Base-by-base conservation (phyloP, 2,797 vertebrate species). In the Anabacerthia variegaticeps region DNA sequence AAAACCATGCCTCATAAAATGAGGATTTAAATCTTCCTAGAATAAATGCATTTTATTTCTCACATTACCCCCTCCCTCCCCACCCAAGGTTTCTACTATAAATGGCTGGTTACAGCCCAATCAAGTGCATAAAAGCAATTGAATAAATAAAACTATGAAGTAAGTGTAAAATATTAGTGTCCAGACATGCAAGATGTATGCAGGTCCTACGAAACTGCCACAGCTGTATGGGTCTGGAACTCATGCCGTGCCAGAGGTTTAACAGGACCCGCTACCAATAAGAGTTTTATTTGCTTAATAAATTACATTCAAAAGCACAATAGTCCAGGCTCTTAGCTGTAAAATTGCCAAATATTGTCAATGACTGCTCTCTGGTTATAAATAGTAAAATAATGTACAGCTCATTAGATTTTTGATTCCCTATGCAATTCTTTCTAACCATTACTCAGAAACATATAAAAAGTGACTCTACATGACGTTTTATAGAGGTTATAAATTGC, bases 231-330 rank as follows among this genome's bases (percentile, higher is more conserved):
- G 74, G 93, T 92, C 95, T 85, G 90, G 84, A 95, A 94, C 96
- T 95, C 97, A 97, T 92, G 93, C 27, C 19, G 96, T 97, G 86
- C 96, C 90, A 93, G 93, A 96, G 96, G 80, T 97, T 98, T 98
- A 98, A 97, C 96, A 96, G 97, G 90, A 96, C 97, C 97, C 89
- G 90, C 97, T 98, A 98, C 98, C 96, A 98, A 95, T 97, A 97
- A 97, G 96, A 96, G 71, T 98, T 98, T 98, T 98, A 98, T 98
- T 98, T 98, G 98, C 97, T 98, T 98, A 98, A 98, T 98, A 98
- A 98, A 98, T 98, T 98, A 98, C 95, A 97, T 97, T 98, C 97
- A 97, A 98, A 98, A 98, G 98, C 98, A 98, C 98, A 98, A 98
- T 98, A 97, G 98, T 96, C 95, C 21, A 3, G 96, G 94, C 93